Conservation (phyloP, 2,888 invertebrate genomes). For the Platycheirus albimanus region DNA sequence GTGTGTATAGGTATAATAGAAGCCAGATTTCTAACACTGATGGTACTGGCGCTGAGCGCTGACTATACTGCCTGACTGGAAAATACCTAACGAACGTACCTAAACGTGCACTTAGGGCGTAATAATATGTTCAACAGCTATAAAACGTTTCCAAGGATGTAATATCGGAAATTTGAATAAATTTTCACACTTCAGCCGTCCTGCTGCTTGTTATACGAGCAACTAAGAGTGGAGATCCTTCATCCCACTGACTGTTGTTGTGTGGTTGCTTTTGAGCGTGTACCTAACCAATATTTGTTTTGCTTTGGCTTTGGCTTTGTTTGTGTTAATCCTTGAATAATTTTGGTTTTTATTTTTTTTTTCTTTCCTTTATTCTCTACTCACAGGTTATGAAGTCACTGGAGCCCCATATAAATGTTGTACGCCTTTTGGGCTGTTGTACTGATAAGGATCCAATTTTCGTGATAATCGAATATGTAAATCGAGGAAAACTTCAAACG, state of each 20-base stretch:
- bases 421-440: constrained; percentile 93
- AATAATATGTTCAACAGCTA: constrained; percentile 75
- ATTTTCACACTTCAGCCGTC: constrained; percentile 61
- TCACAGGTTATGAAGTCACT: constrained; percentile 95
- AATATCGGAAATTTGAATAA: constrained; percentile 75
- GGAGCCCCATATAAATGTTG: constrained; percentile 95
- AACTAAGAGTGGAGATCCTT: background rate
- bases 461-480: constrained; percentile 96
- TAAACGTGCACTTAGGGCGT: constrained; percentile 65
- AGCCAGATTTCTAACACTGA: constrained; percentile 31
- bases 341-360: constrained; percentile 38
- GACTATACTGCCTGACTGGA: too few species aligned
- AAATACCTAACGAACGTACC: constrained; percentile 49
- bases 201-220: background rate
- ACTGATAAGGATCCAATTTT: constrained; percentile 95
- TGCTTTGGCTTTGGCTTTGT: constrained; percentile 39
- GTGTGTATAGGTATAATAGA: constrained; percentile 28
- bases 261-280: too few species aligned
- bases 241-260: background rate
- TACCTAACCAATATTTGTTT: constrained; percentile 30
- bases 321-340: constrained; percentile 53
- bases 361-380: constrained; percentile 27
- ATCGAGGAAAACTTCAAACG: constrained; percentile 94
- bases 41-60: background rate
- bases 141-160: constrained; percentile 73